Base-by-base conservation (phyloP, 1,140 invertebrate genomes). In the Seison nebaliae region DNA sequence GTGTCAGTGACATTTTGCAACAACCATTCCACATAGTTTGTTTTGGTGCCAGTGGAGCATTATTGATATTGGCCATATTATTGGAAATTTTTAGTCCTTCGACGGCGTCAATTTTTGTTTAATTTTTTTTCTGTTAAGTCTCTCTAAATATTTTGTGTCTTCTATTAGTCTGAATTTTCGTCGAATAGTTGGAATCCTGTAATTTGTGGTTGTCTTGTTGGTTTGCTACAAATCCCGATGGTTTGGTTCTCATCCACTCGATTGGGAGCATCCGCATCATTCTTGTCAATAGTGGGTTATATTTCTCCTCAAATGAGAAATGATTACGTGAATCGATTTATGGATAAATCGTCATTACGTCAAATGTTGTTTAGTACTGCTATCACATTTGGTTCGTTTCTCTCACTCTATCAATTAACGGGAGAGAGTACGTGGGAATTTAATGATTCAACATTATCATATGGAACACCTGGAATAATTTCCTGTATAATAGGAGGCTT, bases 131-230 rank as follows among this genome's bases (percentile, higher is more conserved):
- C n/a, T n/a, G n/a, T n/a, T n/a, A n/a, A n/a, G n/a, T n/a, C n/a
- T n/a, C n/a, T n/a, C n/a, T n/a, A n/a, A n/a, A n/a, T n/a, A n/a
- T n/a, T n/a, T n/a, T n/a, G n/a, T n/a, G n/a, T n/a, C n/a, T n/a
- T n/a, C n/a, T n/a, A n/a, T n/a, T n/a, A n/a, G n/a, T n/a, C n/a
- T n/a, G n/a, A n/a, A n/a, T n/a, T n/a, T n/a, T n/a, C n/a, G n/a
- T n/a, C n/a, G n/a, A n/a, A n/a, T n/a, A n/a, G n/a, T n/a, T 36
- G 35, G 35, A 24, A 28, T 14, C 35, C 35, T 20, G 23, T 29
- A 12, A 28, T 36, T 28, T 24, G 16, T 14, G 35, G 35, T 12
- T 28, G 14, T 36, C 29, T 24, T 29, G 19, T 36, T 5, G 35
- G 35, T 11, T 36, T 28, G 9, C 19, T 36, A 4, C 35, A 36